Base-by-base conservation (phyloP, 2,797 vertebrate species). In the Sebastes elongatus region DNA sequence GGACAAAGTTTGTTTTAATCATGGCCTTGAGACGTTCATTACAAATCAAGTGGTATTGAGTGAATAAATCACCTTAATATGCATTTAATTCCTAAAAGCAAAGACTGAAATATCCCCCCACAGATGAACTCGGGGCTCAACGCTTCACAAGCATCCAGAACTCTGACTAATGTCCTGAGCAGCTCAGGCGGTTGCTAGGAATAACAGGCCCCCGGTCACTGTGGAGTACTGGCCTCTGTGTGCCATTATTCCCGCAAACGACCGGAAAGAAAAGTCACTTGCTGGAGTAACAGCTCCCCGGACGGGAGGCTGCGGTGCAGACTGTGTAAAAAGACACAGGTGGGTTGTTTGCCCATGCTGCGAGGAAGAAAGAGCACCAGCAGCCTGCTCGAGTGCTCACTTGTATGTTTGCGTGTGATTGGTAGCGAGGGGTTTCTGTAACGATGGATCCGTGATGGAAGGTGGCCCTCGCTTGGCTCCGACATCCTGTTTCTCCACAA, bases 181-280 rank as follows among this genome's bases (percentile, higher is more conserved):
- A 90, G 93, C 82, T 87, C 71, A 68, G 85, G 80, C 76, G 63
- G 92, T 93, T 96, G 91, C 93, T 93, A 93, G 89, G 92, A 92
- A 95, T 92, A 95, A 95, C 93, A 93, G 85, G 80, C 83, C 82
- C 25, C 28, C 46, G 30, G 84, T 85, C 78, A 77, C 89, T 22
- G 84, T 80, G 86, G 84, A 89, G 88, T 28, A 9, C 14, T 81
- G 85, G 90, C 84, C 86, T 93, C 83, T 80, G 90, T 80, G 86
- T 86, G 90, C 90, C 89, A 89, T 93, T 94, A 92, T 90, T 93
- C 87, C 87, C 81, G 80, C 85, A 92, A 94, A 95, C 79, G 84
- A 85, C 90, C 84, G 88, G 94, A 95, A 95, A 95, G 95, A 84
- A 95, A 95, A 95, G 94, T 94, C 91, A 88, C 93, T 94, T 10